Evolutionary conservation across 1,140 invertebrate genomes (phyloP).

Genomic region (Elymnias hypermnestra): DNA sequence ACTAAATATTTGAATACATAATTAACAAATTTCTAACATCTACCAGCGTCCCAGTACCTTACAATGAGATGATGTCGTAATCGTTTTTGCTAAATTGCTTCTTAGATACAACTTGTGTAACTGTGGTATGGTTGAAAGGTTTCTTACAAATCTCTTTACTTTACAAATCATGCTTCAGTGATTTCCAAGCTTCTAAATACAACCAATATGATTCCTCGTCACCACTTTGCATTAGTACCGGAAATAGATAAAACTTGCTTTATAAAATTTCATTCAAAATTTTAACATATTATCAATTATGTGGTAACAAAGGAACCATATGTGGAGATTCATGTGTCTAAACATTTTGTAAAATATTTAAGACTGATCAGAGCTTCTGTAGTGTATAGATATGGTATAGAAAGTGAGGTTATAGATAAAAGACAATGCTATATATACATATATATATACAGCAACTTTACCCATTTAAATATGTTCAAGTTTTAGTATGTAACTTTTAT

Average conservation of each 20-base stretch:
- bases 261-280: slow-evolving; percentile 2
- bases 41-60: slow-evolving; percentile 49
- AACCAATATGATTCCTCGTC: slow-evolving; percentile 54
- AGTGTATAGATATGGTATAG: too few species aligned
- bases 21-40: too few species aligned
- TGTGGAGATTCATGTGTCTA: slow-evolving; percentile 53
- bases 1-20: too few species aligned
- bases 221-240: slow-evolving; percentile 53
- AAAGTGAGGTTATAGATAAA: too few species aligned
- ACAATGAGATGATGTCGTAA: slow-evolving; percentile 56
- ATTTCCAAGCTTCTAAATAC: slow-evolving; percentile 26
- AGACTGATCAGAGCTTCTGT: too few species aligned
- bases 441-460: too few species aligned
- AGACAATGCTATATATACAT: too few species aligned
- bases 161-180: slow-evolving; percentile 49
- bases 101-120: slow-evolving; percentile 40
- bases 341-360: too few species aligned
- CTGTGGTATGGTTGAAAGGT: slow-evolving; percentile 28
- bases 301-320: slow-evolving; percentile 61
- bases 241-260: slow-evolving; percentile 31
- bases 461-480: too few species aligned
- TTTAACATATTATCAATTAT: neutral
- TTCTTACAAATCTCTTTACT: slow-evolving; percentile 44
- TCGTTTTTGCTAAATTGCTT: slow-evolving; percentile 46
- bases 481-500: too few species aligned